Base-by-base conservation (phyloP, 2,113 vertebrate genomes). In the Urocolius indicus region DNA sequence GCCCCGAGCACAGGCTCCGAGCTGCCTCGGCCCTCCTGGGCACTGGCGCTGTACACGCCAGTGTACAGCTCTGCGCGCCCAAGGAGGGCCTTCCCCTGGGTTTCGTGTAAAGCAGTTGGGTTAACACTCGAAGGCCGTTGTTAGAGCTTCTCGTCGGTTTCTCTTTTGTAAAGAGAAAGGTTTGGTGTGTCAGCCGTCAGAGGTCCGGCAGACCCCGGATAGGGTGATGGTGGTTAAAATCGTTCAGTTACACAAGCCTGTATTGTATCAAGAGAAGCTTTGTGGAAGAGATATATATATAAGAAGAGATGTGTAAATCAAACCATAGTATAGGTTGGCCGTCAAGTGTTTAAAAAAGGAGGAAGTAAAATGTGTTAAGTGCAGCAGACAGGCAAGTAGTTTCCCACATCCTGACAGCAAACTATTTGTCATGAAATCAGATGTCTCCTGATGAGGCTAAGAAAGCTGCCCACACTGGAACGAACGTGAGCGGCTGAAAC, bases 351-450 rank as follows among this genome's bases (percentile, higher is more conserved):
- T 52, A 83, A 73, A 89, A 88, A 79, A 16, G 21, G 48, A 84
- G 73, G 89, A 96, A 92, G 84, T 96, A 55, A 88, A 71, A 62
- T 43, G n/a, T 4, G 5, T 61, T 29, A 93, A 95, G 36, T 59
- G 46, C 84, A 77, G 73, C 14, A 13, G 46, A 27, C 65, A 71
- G 72, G 84, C 82, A 66, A 72, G 73, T 87, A 32, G 75, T 97
- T 97, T 79, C 90, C 89, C 91, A 94, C 45, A 75, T 72, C 54
- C 52, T 71, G 75, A 82, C 82, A 94, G 93, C 90, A 84, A 59
- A 61, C 55, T 63, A 11, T 97, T 97, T 89, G 96, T 98, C 97
- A 97, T 91, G 16, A 73, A 93, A 85, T 97, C 98, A 97, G 62
- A 79, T 97, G 97, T 78, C 72, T 97, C 32, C 94, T 97, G 96